Conservation (phyloP, 2,113 vertebrate genomes). For the Nibea albiflora region DNA sequence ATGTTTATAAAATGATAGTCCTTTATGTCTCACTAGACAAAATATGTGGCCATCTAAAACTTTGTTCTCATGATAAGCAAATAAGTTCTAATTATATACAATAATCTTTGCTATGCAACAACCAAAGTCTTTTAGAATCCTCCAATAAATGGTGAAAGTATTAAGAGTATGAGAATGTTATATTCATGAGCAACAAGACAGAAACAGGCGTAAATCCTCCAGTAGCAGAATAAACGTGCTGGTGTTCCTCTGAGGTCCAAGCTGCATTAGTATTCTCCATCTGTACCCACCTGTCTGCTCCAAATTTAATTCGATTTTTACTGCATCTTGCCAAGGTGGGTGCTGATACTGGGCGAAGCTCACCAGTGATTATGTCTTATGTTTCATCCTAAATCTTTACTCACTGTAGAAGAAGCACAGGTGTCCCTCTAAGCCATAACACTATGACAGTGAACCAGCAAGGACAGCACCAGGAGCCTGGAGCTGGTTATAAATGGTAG, state of each 20-base stretch:
- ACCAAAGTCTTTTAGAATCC: background rate
- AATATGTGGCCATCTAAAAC: background rate
- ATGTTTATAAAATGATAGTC: no score
- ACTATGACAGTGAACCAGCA: background rate
- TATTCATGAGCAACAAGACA: background rate
- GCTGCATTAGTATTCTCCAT: slow-evolving; percentile 49
- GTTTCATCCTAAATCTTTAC: no score
- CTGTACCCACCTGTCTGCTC: background rate
- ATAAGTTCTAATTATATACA: background rate
- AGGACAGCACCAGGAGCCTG: background rate
- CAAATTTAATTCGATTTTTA: background rate
- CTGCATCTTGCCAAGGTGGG: background rate
- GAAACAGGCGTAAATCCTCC: background rate
- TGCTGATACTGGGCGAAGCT: background rate
- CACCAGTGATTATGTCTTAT: background rate
- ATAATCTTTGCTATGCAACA: background rate
- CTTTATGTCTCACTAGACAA: background rate
- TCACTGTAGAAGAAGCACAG: background rate
- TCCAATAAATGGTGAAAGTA: background rate
- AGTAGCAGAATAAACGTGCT: background rate
- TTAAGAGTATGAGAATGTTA: background rate
- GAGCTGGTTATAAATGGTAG: background rate
- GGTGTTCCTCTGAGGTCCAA: background rate
- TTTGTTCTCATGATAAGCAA: background rate
- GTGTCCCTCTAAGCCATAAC: background rate